phyloP scores from a whole-genome alignment of 2,113 vertebrate genomes.

The Myxocyprinus asiaticus region DNA sequence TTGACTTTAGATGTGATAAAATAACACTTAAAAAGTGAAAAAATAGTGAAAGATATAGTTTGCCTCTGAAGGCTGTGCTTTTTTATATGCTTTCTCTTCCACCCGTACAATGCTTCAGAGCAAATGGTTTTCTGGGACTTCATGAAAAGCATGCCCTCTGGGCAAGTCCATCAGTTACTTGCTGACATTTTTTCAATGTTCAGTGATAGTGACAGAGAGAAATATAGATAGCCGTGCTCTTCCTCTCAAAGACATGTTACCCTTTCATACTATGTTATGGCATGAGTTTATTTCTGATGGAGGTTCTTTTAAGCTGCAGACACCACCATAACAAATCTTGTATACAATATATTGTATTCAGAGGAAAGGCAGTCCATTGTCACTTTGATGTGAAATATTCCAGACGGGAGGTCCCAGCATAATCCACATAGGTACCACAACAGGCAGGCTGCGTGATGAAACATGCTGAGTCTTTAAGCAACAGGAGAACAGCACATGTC shows the following conservation, averaged over 20 bases:
- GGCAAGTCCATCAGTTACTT: conserved; percentile 58
- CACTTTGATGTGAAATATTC: conserved; percentile 18
- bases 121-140: conserved; percentile 67
- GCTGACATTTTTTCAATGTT: conserved; percentile 63
- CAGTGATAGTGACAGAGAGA: conserved; percentile 60
- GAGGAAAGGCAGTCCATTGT: not conserved
- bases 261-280: not conserved
- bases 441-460: conserved; percentile 39
- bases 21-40: conserved; percentile 10
- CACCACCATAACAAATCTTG: conserved; percentile 33
- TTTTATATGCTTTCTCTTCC: conserved; percentile 57
- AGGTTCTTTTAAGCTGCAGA: not conserved
- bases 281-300: not conserved
- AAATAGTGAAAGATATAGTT: not conserved
- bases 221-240: conserved; percentile 35
- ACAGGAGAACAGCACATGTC: conserved; percentile 58
- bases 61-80: conserved; percentile 55
- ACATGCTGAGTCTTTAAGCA: conserved; percentile 50
- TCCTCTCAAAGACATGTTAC: too few relatives aligned
- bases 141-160: conserved; percentile 64
- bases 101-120: conserved; percentile 53
- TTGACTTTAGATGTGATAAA: not conserved
- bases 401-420: conserved; percentile 47
- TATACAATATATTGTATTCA: not conserved
- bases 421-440: conserved; percentile 49